A percentile compares a stretch with the other conserved stretches of the same genome.
These are phyloP conservation scores for Salticus scenicus DNA, from an alignment of 2,888 invertebrate genomes.

Conservation along the genomic window DNA sequence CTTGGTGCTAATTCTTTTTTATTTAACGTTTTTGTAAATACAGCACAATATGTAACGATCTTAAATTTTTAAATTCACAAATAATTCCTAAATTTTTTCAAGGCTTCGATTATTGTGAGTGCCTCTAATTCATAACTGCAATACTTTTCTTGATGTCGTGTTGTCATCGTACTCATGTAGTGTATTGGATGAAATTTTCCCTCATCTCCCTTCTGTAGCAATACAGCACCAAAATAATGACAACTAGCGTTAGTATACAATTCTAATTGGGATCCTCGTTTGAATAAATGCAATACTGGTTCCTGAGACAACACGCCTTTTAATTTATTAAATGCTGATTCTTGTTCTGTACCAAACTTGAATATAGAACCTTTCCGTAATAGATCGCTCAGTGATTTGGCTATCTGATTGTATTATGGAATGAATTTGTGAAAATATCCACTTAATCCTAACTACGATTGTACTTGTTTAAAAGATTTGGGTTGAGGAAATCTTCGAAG, in stretches of 20 bases:
- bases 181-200: slow-evolving; percentile 8
- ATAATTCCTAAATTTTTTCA: slow-evolving; percentile 41
- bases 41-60: slow-evolving; percentile 22
- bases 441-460: slow-evolving; percentile 5
- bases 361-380: neutral
- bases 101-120: slow-evolving; percentile 17
- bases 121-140: slow-evolving; percentile 34
- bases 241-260: neutral
- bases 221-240: neutral
- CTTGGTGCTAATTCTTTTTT: slow-evolving; percentile 18
- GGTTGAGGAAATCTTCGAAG: slow-evolving; percentile 26
- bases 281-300: neutral
- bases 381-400: neutral
- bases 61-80: slow-evolving; percentile 12
- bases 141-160: slow-evolving; percentile 19
- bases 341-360: neutral
- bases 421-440: neutral
- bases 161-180: slow-evolving; percentile 17
- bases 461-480: neutral
- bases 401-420: neutral
- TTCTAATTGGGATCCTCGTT: neutral
- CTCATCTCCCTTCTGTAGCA: slow-evolving; percentile 8
- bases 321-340: neutral
- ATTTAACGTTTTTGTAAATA: neutral
- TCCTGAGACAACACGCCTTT: neutral